Base-by-base conservation (phyloP, 2,797 vertebrate genomes). In the Graptemys geographica region DNA sequence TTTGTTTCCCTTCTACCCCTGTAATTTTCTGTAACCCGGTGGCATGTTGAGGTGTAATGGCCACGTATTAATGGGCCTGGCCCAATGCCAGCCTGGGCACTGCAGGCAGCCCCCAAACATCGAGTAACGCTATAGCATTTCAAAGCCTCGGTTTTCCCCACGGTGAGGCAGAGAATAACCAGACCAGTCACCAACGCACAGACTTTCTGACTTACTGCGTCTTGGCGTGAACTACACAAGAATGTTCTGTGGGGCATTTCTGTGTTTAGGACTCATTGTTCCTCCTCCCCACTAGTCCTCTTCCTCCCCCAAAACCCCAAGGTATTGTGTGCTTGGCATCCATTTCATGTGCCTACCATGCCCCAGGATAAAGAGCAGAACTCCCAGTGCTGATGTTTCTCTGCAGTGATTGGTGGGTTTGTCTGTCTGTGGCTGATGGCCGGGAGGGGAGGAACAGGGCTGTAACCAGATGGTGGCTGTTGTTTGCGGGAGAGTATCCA, bases 171-270 rank as follows among this genome's bases (percentile, higher is more conserved):
- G 97, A 97, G 94, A 96, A 95, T 74, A 93, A 95, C 31, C 95
- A 96, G 97, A 94, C 8, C 90, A 41, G 21, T 88, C 93, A 87
- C 52, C 13, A 1, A 57, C 0, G 19, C 3, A 5, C 84, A 2
- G 86, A 85, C 2, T 88, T 65, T 11, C 10, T 47, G 8, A 25
- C 90, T 80, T 21, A 1, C 88, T 88, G 93, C 86, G 86, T 90
- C 96, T 94, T 97, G 97, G 96, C 95, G 95, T 93, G 89, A 97
- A 96, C 97, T 96, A 96, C 95, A 92, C 86, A 93, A 95, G 96
- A 96, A 96, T 97, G 97, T 25, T 69, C 94, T 79, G 79, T 91
- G 94, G 96, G 80, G 96, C 84, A 65, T 86, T 91, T n/a, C 72
- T 27, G 90, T 89, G 84, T 86, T 91, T 84, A 49, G 88, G 95